Evolutionary conservation across 2,888 invertebrate species (phyloP), one percentile per base, ranked within the genome.

Genomic region (Steinernema scapterisci): DNA sequence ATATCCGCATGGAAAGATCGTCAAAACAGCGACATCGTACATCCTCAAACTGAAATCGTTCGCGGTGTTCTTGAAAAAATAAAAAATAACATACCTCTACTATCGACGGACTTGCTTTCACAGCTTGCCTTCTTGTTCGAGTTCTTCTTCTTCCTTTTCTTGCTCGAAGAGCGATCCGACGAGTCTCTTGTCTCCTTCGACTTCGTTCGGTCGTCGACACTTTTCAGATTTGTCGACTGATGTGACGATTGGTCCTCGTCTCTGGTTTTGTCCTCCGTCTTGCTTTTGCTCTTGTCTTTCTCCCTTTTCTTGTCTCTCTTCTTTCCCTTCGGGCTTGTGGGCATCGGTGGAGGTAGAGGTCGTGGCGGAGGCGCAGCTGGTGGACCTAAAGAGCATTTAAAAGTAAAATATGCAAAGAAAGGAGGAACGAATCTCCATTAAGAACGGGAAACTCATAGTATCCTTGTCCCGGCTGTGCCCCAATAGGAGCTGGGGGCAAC

Each of bases 221-320:
- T 63, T 16, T 63, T 63, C 63, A 16, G 63, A 31, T 63, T 63
- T 3, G 54, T 16, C 23, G 54, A 54, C n/a, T 54, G 54, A 3
- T 7, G 3, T 25, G 63, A 63, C 13, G 63, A 54, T 25, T 31
- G 63, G 31, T 16, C 27, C 31, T 11, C 16, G 31, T 31, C 27
- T 5, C 7, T 21, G 23, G 21, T 11, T 23, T 19, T 48, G 6
- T 48, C 19, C 6, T 16, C 19, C 3, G 48, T 13, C 3, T 19
- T 48, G n/a, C 48, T n/a, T 16, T 48, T 19, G 48, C 48, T 52
- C 21, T 63, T 27, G 31, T 63, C 25, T 31, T 63, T 63, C 63
- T 63, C 25, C 63, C 31, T 63, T 13, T 31, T 63, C 38, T 63
- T 63, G 63, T 63, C 63, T n/a, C 16, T 27, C 38, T 63, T 63